A percentile compares a stretch with the other conserved stretches of the same genome.
phyloP scores from a whole-genome alignment of 2,113 vertebrate species.

The Apeltes quadracus region DNA sequence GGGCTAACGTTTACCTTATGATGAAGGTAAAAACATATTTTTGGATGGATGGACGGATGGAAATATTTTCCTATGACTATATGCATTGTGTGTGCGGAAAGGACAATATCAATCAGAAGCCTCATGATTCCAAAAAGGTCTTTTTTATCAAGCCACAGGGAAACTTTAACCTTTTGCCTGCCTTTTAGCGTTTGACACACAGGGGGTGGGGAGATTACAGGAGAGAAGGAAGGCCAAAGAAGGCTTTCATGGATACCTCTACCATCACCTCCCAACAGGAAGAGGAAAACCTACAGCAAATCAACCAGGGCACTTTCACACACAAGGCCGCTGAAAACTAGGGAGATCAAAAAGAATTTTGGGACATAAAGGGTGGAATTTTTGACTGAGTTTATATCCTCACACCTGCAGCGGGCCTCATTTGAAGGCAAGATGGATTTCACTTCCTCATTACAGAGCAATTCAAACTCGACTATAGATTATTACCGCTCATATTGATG shows the following conservation, averaged over 20 bases:
- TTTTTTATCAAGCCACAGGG: constrained; percentile 54
- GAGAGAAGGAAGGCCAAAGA: too few relatives aligned
- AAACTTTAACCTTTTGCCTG: constrained; percentile 66
- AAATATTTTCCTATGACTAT: constrained; percentile 18
- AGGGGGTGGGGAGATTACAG: too few relatives aligned
- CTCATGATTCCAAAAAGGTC: constrained; percentile 54
- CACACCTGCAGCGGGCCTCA: constrained; percentile 64
- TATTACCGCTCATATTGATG: constrained; percentile 62
- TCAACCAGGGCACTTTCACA: constrained; percentile 52
- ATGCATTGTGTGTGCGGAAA: constrained; percentile 33
- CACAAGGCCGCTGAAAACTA: constrained; percentile 55
- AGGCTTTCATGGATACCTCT: constrained; percentile 62
- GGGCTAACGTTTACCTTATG: neutral
- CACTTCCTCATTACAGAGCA: constrained; percentile 70
- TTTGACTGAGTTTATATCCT: constrained; percentile 70
- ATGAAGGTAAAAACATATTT: neutral
- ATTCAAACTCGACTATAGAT: constrained; percentile 71
- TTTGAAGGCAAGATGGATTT: constrained; percentile 74
- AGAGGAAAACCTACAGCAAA: constrained; percentile 52
- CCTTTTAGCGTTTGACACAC: constrained; percentile 72
- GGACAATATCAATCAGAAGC: constrained; percentile 57
- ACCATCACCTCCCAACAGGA: constrained; percentile 52
- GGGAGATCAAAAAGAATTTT: constrained; percentile 68
- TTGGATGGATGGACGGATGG: neutral
- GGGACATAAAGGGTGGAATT: constrained; percentile 67